Evolutionary conservation across 2,113 vertebrate species (phyloP).

Genomic region (Psilopogon haemacephalus): DNA sequence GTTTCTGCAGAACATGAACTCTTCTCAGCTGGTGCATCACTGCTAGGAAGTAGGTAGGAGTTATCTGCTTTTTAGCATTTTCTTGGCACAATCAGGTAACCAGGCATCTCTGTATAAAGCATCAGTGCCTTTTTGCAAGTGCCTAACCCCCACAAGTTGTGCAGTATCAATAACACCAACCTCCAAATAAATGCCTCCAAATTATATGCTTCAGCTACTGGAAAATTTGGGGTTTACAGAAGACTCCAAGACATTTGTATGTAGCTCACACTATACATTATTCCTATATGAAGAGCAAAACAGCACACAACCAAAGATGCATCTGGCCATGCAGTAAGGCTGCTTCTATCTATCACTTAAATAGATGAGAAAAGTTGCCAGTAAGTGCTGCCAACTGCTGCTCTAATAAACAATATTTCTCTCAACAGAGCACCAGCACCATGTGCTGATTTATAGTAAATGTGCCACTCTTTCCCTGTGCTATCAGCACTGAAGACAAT

Average conservation of each 20-base stretch:
- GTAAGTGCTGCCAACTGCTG: neutral
- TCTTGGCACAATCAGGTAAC: neutral
- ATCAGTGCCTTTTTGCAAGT: neutral
- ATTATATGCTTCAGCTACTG: neutral
- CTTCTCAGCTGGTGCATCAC: neutral
- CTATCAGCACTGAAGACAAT: neutral
- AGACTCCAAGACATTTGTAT: neutral
- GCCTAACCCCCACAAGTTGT: neutral
- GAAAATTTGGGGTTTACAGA: neutral
- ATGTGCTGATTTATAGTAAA: neutral
- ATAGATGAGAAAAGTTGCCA: conserved; percentile 14
- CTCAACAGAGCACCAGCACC: neutral
- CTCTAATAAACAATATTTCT: conserved; percentile 35
- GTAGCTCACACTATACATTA: neutral
- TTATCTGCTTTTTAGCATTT: neutral
- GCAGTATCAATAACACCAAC: neutral
- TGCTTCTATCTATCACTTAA: neutral
- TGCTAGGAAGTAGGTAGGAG: neutral
- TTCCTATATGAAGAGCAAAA: neutral
- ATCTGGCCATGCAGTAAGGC: neutral
- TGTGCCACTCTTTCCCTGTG: neutral
- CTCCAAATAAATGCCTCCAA: neutral
- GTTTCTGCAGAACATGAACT: neutral
- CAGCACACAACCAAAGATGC: neutral
- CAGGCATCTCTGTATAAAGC: neutral